Evolutionary conservation across 92 coral and sea anemone genomes (phyloP).

Genomic region (Palythoa grandis): DNA sequence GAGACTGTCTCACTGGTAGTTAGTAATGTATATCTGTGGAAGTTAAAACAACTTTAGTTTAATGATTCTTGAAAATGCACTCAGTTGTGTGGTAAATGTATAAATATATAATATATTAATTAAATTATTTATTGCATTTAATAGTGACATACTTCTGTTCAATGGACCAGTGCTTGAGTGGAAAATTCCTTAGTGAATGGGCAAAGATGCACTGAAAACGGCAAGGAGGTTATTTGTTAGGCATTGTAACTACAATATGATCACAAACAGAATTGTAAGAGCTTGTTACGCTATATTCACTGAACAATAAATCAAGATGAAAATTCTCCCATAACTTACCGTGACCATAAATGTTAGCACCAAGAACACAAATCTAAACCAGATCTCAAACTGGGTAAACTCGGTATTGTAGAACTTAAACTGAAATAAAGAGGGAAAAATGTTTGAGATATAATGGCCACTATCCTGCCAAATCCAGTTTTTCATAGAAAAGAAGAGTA

Average conservation of each 20-base stretch:
- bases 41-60: neutral
- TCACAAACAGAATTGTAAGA: too few species aligned
- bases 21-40: too few species aligned
- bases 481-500: too few species aligned
- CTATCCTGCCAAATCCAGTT: too few species aligned
- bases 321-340: conserved; percentile 60
- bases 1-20: too few species aligned
- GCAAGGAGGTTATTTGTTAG: neutral
- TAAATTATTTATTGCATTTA: too few species aligned
- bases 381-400: conserved; percentile 94
- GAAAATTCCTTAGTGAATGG: conserved; percentile 87
- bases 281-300: neutral
- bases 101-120: neutral
- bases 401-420: conserved; percentile 88
- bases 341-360: conserved; percentile 95
- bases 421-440: conserved; percentile 53
- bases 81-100: neutral
- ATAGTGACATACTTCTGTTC: conserved; percentile 85
- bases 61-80: too few species aligned
- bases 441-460: too few species aligned
- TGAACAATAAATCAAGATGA: neutral
- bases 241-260: neutral
- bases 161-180: conserved; percentile 96
- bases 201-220: conserved; percentile 90
- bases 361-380: conserved; percentile 98